Conservation (phyloP, 1,140 invertebrate genomes). For the Meloidogyne hapla region DNA sequence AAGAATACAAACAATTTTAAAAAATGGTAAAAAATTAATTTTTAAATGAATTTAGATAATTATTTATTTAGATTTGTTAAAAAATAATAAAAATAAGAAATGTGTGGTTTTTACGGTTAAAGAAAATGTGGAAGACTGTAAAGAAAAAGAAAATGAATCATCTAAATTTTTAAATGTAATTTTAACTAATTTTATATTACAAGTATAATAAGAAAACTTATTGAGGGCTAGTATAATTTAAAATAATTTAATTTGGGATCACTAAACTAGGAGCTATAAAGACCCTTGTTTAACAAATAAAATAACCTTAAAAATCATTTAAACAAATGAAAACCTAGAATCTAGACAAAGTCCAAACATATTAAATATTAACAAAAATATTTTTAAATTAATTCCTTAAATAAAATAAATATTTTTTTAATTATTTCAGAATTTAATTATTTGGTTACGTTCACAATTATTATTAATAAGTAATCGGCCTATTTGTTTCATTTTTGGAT, state of each 20-base stretch:
- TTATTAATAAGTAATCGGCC: conserved; percentile 17
- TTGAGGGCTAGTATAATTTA: too few species aligned
- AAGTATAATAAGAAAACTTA: too few species aligned
- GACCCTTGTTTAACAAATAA: too few species aligned
- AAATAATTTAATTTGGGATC: too few species aligned
- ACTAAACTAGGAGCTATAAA: too few species aligned
- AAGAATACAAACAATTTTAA: conserved; percentile 3
- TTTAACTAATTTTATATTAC: too few species aligned
- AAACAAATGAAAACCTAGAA: too few species aligned
- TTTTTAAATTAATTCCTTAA: too few species aligned
- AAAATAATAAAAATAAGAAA: conserved; percentile 22
- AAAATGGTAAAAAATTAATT: background rate
- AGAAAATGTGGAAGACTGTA: background rate
- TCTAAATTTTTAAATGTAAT: background rate
- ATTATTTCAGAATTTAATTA: background rate
- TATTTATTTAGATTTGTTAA: conserved; percentile 21
- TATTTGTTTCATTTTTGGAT: conserved; percentile 9
- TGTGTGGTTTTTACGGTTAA: background rate
- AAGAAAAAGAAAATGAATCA: background rate
- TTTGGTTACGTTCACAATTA: background rate
- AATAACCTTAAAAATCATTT: too few species aligned
- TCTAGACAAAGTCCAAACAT: background rate
- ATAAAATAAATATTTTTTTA: background rate
- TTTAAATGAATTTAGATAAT: background rate
- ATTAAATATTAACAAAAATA: background rate